These are phyloP conservation scores for Bugula neritina DNA, from an alignment of 2,888 invertebrate species.

Conservation along the genomic window DNA sequence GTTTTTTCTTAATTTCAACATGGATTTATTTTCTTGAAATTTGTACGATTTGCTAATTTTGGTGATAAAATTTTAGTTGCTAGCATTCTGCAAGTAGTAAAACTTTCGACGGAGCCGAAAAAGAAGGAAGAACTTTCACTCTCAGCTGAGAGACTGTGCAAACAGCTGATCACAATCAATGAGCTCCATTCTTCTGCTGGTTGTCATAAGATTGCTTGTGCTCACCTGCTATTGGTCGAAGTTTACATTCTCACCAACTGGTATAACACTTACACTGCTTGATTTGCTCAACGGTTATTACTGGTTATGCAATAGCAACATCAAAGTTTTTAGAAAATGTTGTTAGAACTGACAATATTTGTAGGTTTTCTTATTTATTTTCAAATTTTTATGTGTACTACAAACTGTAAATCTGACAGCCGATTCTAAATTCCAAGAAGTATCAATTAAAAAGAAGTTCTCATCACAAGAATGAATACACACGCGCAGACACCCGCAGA, in stretches of 20 bases:
- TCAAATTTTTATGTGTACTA: no score
- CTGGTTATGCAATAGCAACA: no score
- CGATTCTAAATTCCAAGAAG: no score
- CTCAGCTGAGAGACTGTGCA: slow-evolving; percentile 41
- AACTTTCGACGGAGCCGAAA: slow-evolving; percentile 36
- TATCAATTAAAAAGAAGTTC: no score
- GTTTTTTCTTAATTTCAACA: not conserved
- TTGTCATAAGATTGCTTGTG: slow-evolving; percentile 39
- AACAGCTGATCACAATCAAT: slow-evolving; percentile 36
- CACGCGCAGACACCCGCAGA: no score
- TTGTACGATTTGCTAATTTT: not conserved
- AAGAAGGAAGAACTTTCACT: slow-evolving; percentile 36
- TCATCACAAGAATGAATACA: no score
- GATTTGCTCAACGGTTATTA: no score
- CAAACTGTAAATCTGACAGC: no score
- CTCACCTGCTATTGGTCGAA: slow-evolving; percentile 41
- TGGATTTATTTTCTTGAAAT: slow-evolving; percentile 23
- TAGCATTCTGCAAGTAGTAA: slow-evolving; percentile 42
- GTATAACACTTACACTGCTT: no score
- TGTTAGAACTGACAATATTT: no score
- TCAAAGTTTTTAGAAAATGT: no score
- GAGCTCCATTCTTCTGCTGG: slow-evolving; percentile 39
- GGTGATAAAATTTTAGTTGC: slow-evolving; percentile 35
- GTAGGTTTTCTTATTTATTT: no score
- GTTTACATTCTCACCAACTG: slow-evolving; percentile 44